Evolutionary conservation across 1,140 invertebrate genomes (phyloP), one percentile per base, ranked within the genome.

Genomic region (Trichonephila clavata): DNA sequence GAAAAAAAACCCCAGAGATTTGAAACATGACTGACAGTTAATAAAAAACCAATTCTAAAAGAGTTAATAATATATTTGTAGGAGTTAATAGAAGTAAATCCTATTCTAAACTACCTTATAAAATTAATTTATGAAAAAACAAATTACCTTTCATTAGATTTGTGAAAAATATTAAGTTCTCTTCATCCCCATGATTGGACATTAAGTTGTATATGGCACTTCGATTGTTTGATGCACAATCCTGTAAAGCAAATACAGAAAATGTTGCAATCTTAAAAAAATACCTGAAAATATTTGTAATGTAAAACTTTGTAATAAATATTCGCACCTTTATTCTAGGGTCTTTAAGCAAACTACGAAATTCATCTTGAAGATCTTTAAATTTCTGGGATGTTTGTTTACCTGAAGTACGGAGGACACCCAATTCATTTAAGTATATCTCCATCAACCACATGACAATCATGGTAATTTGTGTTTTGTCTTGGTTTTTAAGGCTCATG

Each of bases 371-470:
- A n/a, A 98, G 95, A 61, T 96, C 96, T 6, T 96, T 96, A 95
- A 97, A 98, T 88, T 97, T 96, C 94, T 96, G 93, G 94, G 95
- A 94, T 94, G 96, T 96, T 86, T 97, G 96, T 24, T 97, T 95
- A 0, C 96, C 97, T 50, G 96, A 96, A 77, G 97, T 97, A 8
- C 94, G 59, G 3, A 98, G 95, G 57, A 97, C 95, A 86, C 98
- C 97, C 95, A 99, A 96, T 96, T 99, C 97, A 94, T 98, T 98
- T 94, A 99, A 96, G 96, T 97, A 99, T 32, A 99, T 96, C 95
- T 99, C 99, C 10, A 98, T 97, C 81, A 99, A 96, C 98, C 99
- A 99, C 61, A 99, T 97, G 0, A 99, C 97, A 50, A 99, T 96
- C 97, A 99, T 98, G 0, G 98, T 98, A 71, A 98, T 97, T 96